Conservation (phyloP, 1,140 invertebrate species). For the Drosophila equinoxialis region DNA sequence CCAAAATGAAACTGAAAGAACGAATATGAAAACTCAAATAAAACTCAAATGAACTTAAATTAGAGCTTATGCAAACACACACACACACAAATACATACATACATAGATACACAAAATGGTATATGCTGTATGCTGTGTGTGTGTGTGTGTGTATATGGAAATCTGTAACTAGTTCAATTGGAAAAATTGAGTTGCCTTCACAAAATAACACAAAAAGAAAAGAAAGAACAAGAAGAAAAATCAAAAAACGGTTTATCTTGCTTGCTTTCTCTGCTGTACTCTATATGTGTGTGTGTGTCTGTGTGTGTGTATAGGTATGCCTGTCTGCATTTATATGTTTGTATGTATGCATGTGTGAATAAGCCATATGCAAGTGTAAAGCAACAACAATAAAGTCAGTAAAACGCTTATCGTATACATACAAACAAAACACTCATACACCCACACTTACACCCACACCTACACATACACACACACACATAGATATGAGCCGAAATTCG, state of each 20-base stretch:
- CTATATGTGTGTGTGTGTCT: conserved; percentile 27
- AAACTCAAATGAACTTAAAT: conserved; percentile 56
- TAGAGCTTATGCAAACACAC: conserved; percentile 39
- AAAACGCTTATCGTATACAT: conserved; percentile 61
- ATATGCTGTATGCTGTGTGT: conserved; percentile 24
- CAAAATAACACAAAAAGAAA: conserved; percentile 20
- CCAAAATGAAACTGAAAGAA: conserved; percentile 42
- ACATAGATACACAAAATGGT: conserved; percentile 46
- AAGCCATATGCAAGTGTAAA: conserved; percentile 51
- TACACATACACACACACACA: conserved; percentile 5
- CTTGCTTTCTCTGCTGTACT: conserved; percentile 37
- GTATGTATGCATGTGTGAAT: conserved; percentile 31
- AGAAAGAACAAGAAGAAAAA: conserved; percentile 31
- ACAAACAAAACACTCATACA: conserved; percentile 35
- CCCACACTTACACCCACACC: conserved; percentile 22
- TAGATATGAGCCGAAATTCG: conserved; percentile 66
- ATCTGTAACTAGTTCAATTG: conserved; percentile 78
- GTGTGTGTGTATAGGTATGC: conserved; percentile 21
- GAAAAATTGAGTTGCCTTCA: conserved; percentile 72
- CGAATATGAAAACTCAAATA: conserved; percentile 44
- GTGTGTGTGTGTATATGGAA: conserved; percentile 31
- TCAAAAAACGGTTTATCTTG: conserved; percentile 55
- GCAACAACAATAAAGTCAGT: conserved; percentile 60
- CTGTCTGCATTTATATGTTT: conserved; percentile 22
- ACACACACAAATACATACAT: conserved; percentile 28